Evolutionary conservation across 2,113 vertebrate genomes (phyloP).

Genomic region (Tinamus guttatus): DNA sequence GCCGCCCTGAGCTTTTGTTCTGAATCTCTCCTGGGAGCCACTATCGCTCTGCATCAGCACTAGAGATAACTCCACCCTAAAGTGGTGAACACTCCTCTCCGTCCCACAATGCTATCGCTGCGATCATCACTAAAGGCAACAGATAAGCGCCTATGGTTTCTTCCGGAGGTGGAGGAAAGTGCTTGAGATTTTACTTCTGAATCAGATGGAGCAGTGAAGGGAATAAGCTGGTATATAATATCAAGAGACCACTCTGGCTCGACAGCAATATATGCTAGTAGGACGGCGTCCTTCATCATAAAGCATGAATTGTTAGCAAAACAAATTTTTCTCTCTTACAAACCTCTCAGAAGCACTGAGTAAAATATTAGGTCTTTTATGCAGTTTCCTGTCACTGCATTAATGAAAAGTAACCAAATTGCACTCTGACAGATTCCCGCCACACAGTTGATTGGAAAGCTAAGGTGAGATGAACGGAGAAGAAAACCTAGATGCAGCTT

Average conservation of each 20-base stretch:
- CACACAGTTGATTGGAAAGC: not conserved
- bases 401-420: not conserved
- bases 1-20: constrained; percentile 6
- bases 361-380: not conserved
- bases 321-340: not conserved
- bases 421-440: not conserved
- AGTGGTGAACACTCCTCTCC: not conserved
- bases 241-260: not conserved
- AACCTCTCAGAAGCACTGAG: not conserved
- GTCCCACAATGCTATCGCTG: not conserved
- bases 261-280: not conserved
- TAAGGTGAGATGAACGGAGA: not conserved
- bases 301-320: constrained; percentile 18
- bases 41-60: not conserved
- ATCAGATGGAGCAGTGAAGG: not conserved
- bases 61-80: not conserved
- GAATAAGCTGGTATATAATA: not conserved
- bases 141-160: not conserved
- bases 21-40: constrained; percentile 8
- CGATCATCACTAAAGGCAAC: not conserved
- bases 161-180: not conserved
- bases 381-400: not conserved
- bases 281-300: not conserved
- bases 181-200: constrained; percentile 4
- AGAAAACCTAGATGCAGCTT: not conserved